Percentiles rank a stretch among this genome's conserved stretches.
Conservation (phyloP, 1,140 invertebrate genomes). For the Stegodyphus mimosarum region DNA sequence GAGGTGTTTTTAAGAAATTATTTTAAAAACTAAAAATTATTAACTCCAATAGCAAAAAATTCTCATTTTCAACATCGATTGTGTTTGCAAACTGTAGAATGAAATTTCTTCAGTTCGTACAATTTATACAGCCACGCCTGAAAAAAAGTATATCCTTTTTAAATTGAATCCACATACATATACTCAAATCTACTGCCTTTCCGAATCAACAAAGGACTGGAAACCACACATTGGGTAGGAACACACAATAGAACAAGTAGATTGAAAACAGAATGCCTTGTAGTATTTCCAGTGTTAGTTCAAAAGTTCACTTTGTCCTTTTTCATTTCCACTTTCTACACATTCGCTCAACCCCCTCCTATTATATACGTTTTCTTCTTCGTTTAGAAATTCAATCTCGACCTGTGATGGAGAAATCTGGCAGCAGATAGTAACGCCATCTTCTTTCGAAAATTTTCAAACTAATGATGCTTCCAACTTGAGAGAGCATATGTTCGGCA, state of each 20-base stretch:
- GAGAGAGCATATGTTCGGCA: background rate
- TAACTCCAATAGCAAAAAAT: no score
- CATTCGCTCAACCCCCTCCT: background rate
- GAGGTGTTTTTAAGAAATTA: no score
- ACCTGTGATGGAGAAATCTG: background rate
- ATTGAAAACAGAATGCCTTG: constrained; percentile 15
- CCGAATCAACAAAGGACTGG: background rate
- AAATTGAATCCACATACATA: no score
- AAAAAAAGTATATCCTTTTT: no score
- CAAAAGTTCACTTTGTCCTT: background rate
- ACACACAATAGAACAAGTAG: constrained; percentile 7
- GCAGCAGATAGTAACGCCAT: background rate
- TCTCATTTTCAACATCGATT: no score
- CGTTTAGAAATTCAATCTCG: background rate
- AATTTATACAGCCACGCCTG: no score
- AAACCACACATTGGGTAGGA: background rate
- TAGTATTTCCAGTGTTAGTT: constrained; percentile 1
- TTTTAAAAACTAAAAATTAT: no score
- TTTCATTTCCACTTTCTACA: constrained; percentile 1
- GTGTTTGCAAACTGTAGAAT: no score
- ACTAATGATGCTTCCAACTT: background rate
- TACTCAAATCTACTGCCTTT: no score
- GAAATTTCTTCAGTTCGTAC: no score
- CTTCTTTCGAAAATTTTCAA: background rate
- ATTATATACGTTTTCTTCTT: constrained; percentile 6